Conservation (phyloP, 2,113 vertebrate genomes). For the Trematomus loennbergii region DNA sequence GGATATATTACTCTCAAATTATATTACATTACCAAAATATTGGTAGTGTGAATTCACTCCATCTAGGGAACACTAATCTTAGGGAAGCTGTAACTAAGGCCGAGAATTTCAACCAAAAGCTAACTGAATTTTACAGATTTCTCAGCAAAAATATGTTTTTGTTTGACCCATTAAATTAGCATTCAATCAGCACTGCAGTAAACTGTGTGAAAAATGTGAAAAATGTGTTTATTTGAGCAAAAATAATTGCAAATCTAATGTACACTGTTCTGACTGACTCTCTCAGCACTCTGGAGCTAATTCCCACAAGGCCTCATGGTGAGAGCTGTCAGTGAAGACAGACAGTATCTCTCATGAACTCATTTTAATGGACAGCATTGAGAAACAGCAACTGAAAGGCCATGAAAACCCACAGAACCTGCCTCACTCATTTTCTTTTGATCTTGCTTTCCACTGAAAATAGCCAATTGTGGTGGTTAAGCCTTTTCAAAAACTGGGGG, state of each 20-base stretch:
- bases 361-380: conserved; percentile 58
- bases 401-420: conserved; percentile 14
- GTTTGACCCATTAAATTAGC: not conserved
- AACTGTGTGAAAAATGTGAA: conserved; percentile 6
- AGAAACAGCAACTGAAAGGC: conserved; percentile 45
- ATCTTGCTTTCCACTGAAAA: conserved; percentile 16
- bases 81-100: too few relatives aligned
- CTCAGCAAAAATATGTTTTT: too few relatives aligned
- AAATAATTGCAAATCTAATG: conserved; percentile 52
- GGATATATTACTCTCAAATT: too few relatives aligned
- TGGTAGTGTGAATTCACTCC: too few relatives aligned
- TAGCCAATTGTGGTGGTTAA: conserved; percentile 20
- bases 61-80: too few relatives aligned
- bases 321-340: conserved; percentile 66
- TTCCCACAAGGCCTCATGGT: conserved; percentile 48
- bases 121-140: too few relatives aligned
- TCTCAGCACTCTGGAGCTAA: conserved; percentile 55
- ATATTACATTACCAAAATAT: too few relatives aligned
- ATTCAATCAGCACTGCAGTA: conserved; percentile 18
- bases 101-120: too few relatives aligned
- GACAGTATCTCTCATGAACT: conserved; percentile 51
- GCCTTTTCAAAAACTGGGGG: conserved; percentile 17
- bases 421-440: conserved; percentile 30
- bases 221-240: conserved; percentile 37
- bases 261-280: conserved; percentile 54